A percentile compares a stretch with the other conserved stretches of the same genome.
phyloP scores from a whole-genome alignment of 2,797 vertebrate genomes.

The Eulemur coronatus region DNA sequence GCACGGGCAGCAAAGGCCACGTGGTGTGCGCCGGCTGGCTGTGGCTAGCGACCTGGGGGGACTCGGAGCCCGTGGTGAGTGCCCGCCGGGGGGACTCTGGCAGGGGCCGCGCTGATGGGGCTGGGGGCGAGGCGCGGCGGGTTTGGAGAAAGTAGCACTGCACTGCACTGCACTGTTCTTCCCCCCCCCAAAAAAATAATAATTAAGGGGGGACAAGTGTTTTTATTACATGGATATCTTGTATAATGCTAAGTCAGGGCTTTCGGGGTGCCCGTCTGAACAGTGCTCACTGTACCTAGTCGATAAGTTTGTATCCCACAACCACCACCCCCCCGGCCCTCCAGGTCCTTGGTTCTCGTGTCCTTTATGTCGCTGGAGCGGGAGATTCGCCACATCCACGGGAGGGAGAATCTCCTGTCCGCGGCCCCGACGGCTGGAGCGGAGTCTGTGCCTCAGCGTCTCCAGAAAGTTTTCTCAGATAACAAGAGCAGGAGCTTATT shows the following conservation, averaged over 20 bases:
- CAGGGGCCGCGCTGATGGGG: too few relatives aligned
- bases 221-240: neutral
- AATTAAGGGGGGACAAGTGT: neutral
- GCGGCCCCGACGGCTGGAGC: neutral
- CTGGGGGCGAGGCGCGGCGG: too few relatives aligned
- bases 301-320: neutral
- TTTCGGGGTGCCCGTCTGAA: too few relatives aligned
- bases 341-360: neutral
- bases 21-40: too few relatives aligned
- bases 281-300: neutral
- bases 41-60: too few relatives aligned
- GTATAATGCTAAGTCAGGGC: neutral
- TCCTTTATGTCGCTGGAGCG: neutral
- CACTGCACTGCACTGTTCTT: neutral
- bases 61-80: too few relatives aligned
- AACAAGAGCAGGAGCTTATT: neutral
- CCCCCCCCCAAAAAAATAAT: neutral
- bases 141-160: too few relatives aligned
- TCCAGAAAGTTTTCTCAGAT: neutral
- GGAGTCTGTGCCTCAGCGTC: neutral
- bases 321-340: too few relatives aligned
- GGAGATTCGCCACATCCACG: neutral
- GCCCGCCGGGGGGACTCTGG: too few relatives aligned
- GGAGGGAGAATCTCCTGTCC: neutral
- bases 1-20: too few relatives aligned